Evolutionary conservation across 2,888 invertebrate genomes (phyloP).

Genomic region (Macrosiphum euphorbiae): DNA sequence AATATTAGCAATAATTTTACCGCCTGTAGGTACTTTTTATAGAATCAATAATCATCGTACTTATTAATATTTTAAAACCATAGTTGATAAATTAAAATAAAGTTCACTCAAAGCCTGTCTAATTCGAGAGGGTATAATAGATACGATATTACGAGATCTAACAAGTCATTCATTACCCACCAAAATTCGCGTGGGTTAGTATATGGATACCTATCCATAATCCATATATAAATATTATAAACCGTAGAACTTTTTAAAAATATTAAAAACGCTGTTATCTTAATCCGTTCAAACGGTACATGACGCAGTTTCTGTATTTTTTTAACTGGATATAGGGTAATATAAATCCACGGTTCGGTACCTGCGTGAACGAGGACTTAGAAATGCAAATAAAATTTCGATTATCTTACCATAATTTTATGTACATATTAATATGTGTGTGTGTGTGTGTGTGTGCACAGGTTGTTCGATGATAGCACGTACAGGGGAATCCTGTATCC

Average conservation of each 20-base stretch:
- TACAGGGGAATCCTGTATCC: conserved; percentile 2
- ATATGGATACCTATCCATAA: too few species aligned
- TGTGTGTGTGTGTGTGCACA: neutral
- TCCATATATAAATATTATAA: neutral
- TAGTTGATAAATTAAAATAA: neutral
- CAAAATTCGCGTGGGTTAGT: too few species aligned
- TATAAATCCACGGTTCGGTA: neutral
- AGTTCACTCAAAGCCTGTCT: neutral
- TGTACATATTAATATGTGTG: too few species aligned
- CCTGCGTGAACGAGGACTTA: neutral
- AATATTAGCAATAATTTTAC: neutral
- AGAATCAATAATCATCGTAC: neutral
- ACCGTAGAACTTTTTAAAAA: neutral
- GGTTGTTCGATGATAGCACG: conserved; percentile 37
- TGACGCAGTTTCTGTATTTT: neutral
- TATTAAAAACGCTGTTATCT: neutral
- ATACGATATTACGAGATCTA: neutral
- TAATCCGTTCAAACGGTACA: neutral
- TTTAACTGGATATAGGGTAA: neutral
- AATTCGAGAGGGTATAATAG: neutral
- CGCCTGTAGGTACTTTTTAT: neutral
- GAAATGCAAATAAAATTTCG: neutral
- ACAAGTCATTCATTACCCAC: neutral
- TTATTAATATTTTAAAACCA: neutral
- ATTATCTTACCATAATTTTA: neutral